phyloP scores from a whole-genome alignment of 2,113 vertebrate species.

The Tachysurus vachellii region DNA sequence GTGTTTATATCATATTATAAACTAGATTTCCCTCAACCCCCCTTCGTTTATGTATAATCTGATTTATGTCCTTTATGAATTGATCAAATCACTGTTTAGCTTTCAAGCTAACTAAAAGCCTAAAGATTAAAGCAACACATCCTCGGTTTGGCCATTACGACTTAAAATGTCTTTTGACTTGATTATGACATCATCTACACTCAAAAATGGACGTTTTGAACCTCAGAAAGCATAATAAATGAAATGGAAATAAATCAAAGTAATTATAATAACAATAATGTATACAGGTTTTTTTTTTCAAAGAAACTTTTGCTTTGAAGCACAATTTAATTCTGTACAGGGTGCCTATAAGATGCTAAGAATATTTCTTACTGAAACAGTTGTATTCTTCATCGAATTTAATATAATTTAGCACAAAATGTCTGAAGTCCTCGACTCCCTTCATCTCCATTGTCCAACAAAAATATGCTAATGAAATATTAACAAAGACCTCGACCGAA shows the following conservation, averaged over 20 bases:
- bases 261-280: no score
- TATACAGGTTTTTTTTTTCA: not conserved
- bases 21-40: not conserved
- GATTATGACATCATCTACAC: not conserved
- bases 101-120: not conserved
- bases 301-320: not conserved
- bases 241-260: no score
- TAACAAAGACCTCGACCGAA: constrained; percentile 88
- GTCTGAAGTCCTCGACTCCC: constrained; percentile 44
- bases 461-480: constrained; percentile 92
- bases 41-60: not conserved
- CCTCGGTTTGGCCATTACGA: not conserved
- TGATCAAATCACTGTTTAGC: not conserved
- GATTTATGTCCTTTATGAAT: not conserved
- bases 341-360: not conserved
- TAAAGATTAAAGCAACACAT: not conserved
- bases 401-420: constrained; percentile 20
- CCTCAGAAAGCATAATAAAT: no score
- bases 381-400: not conserved
- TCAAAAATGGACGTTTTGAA: not conserved
- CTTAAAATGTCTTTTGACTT: not conserved
- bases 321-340: not conserved
- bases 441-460: constrained; percentile 75
- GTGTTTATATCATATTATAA: not conserved
- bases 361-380: not conserved